These are phyloP conservation scores for Ommatoiulus sabulosus DNA, from an alignment of 2,888 invertebrate species.

Conservation along the genomic window DNA sequence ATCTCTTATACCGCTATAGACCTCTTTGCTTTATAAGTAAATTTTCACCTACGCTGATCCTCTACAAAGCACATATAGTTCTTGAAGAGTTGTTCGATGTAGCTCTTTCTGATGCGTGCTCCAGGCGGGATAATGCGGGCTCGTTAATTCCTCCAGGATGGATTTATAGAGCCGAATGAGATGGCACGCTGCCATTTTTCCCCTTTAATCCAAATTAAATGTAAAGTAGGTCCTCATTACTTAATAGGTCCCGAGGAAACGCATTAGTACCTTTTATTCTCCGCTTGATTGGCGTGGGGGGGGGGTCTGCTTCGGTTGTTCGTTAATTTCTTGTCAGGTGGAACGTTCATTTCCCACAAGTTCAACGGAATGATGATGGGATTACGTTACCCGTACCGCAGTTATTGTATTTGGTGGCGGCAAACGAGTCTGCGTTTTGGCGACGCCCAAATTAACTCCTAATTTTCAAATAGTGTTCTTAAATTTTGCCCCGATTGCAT, in stretches of 20 bases:
- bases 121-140: not conserved
- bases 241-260: constrained; percentile 48
- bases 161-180: constrained; percentile 22
- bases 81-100: not conserved
- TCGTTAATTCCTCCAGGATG: constrained; percentile 24
- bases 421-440: not conserved
- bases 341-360: not conserved
- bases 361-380: constrained; percentile 11
- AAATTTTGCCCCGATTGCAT: no score
- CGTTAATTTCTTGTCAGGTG: constrained; percentile 30
- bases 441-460: constrained; percentile 16
- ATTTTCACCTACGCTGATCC: no score
- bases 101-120: not conserved
- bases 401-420: not conserved
- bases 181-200: constrained; percentile 20
- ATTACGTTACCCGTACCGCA: not conserved
- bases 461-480: not conserved
- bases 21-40: no score
- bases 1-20: no score
- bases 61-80: no score
- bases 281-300: constrained; percentile 19
- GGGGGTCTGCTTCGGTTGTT: constrained; percentile 10
- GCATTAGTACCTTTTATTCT: constrained; percentile 45
- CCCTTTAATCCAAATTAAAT: constrained; percentile 41
- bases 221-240: constrained; percentile 31